Evolutionary conservation across 30 jellyfish, hydroid and myxozoan genomes (phyloP).

Genomic region (Cassiopea xamachana): DNA sequence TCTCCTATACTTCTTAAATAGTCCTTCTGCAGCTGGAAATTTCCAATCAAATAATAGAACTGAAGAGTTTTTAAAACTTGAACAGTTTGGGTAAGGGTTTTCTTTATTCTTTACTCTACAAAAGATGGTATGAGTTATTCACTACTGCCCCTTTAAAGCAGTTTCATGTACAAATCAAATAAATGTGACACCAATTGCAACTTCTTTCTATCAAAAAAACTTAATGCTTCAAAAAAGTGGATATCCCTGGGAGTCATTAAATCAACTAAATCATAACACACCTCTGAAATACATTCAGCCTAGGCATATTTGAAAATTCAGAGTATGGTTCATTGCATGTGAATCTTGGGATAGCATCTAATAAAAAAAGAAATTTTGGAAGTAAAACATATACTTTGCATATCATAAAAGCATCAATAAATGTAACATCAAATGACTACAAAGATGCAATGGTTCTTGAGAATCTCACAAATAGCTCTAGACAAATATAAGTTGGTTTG

Average conservation of each 20-base stretch:
- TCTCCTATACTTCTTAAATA: conserved; percentile 20
- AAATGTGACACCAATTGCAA: no score
- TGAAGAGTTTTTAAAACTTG: background rate
- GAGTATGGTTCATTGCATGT: conserved; percentile 4
- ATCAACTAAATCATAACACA: background rate
- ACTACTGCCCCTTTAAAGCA: no score
- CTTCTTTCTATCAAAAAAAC: background rate
- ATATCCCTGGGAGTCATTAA: no score
- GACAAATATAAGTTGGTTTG: no score
- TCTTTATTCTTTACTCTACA: conserved; percentile 27
- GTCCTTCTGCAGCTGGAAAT: conserved; percentile 55
- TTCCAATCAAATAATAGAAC: conserved; percentile 27
- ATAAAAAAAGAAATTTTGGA: background rate
- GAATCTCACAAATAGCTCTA: no score
- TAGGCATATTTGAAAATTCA: conserved; percentile 6
- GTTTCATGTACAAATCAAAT: no score
- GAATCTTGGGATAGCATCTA: conserved; percentile 19
- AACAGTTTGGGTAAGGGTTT: conserved; percentile 31
- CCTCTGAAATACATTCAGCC: conserved; percentile 20
- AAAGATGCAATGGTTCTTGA: no score
- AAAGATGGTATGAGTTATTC: background rate
- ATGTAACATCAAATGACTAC: no score
- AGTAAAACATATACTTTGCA: background rate
- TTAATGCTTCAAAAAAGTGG: no score
- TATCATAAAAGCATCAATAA: no score